A percentile compares a stretch with the other conserved stretches of the same genome.
These are phyloP conservation scores for Pipa parva DNA, from an alignment of 2,113 vertebrate genomes.

Conservation along the genomic window DNA sequence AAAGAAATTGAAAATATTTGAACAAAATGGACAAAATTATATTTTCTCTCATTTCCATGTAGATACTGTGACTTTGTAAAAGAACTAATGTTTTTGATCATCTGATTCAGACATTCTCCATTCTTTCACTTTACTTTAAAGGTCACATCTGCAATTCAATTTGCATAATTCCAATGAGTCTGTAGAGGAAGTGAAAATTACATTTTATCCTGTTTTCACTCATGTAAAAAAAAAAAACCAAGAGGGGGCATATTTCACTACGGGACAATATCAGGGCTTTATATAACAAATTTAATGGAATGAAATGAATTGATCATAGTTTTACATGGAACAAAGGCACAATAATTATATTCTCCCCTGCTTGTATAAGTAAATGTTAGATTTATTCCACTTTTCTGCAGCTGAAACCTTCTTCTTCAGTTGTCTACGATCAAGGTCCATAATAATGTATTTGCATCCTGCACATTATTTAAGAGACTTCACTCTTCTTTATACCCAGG, in stretches of 20 bases:
- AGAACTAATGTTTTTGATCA: conserved; percentile 5
- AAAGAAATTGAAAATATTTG: conserved; percentile 29
- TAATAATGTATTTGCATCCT: too few species aligned
- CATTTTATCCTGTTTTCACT: background rate
- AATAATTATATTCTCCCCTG: too few species aligned
- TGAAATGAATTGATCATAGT: too few species aligned
- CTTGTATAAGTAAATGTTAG: too few species aligned
- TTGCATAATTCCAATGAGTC: conserved; percentile 27
- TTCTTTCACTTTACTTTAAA: conserved; percentile 29
- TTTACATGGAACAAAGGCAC: too few species aligned
- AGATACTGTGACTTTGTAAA: background rate
- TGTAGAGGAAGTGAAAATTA: conserved; percentile 32
- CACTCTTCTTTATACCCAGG: too few species aligned
- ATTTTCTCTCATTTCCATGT: conserved; percentile 6
- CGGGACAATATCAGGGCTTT: background rate
- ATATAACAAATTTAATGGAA: too few species aligned
- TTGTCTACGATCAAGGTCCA: too few species aligned
- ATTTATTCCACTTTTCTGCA: too few species aligned
- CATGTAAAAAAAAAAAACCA: background rate
- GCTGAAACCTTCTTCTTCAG: too few species aligned
- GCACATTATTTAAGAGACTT: too few species aligned
- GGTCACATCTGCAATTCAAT: conserved; percentile 23
- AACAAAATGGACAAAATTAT: background rate
- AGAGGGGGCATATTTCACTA: background rate
- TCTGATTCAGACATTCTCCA: conserved; percentile 21